These are phyloP conservation scores for Pseudochirops cupreus DNA, from an alignment of 2,797 vertebrate genomes.

Conservation along the genomic window DNA sequence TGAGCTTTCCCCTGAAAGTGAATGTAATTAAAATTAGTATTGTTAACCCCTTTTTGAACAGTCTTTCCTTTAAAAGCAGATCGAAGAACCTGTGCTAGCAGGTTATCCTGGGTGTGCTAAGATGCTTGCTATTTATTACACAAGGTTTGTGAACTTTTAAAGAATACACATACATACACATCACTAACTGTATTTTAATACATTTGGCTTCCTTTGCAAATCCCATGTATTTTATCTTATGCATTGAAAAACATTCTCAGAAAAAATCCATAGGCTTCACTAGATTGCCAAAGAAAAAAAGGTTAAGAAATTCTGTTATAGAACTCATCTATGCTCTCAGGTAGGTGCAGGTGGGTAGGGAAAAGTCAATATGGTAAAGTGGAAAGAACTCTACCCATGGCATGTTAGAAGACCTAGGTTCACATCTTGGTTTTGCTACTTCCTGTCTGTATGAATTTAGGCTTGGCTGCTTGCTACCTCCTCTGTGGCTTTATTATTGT, in stretches of 20 bases:
- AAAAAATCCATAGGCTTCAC: background rate
- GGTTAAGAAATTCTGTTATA: background rate
- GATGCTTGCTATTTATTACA: too few relatives aligned
- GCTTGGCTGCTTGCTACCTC: background rate
- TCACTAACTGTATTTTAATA: background rate
- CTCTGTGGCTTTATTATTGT: background rate
- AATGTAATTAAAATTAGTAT: too few relatives aligned
- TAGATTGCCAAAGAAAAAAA: background rate
- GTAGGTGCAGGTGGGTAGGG: background rate
- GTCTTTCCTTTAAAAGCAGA: too few relatives aligned
- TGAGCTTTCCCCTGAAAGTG: too few relatives aligned
- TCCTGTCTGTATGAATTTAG: background rate
- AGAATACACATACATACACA: background rate
- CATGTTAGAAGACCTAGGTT: background rate
- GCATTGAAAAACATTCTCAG: background rate
- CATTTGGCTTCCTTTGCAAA: conserved; percentile 1
- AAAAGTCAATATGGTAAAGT: background rate
- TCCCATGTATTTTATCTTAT: background rate
- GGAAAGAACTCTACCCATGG: background rate
- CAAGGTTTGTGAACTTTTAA: background rate
- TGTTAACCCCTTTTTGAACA: too few relatives aligned
- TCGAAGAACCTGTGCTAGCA: too few relatives aligned
- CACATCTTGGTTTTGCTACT: background rate
- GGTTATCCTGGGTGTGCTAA: too few relatives aligned
- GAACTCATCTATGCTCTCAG: background rate